A percentile compares a stretch with the other conserved stretches of the same genome.
phyloP scores from a whole-genome alignment of 2,888 invertebrate species.

The Orchestes rusci region DNA sequence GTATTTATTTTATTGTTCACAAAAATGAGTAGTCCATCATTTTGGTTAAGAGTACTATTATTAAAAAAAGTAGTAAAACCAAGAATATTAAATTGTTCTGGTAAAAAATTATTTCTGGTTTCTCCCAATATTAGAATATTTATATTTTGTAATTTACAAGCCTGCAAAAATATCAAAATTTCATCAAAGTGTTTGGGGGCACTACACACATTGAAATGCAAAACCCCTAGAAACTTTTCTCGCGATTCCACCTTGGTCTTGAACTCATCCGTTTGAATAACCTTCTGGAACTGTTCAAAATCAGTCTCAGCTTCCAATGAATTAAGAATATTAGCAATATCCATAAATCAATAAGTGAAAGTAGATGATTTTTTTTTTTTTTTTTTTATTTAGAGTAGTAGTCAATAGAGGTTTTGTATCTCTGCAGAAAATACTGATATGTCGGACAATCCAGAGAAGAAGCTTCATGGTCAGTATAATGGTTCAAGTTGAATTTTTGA shows the following conservation, averaged over 20 bases:
- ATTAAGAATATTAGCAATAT: conserved; percentile 4
- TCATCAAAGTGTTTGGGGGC: not conserved
- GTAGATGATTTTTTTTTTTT: not conserved
- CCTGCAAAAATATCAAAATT: not conserved
- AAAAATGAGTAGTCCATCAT: too few relatives aligned
- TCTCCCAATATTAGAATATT: too few relatives aligned
- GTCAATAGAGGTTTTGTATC: too few relatives aligned
- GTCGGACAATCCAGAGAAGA: not conserved
- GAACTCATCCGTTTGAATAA: not conserved
- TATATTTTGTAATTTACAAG: not conserved
- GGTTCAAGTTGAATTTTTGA: not conserved
- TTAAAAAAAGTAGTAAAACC: too few relatives aligned
- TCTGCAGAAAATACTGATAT: conserved; percentile 1
- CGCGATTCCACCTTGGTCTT: not conserved
- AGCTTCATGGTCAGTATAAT: not conserved
- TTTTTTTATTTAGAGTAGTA: too few relatives aligned
- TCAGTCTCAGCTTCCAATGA: conserved; percentile 1
- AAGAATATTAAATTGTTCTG: not conserved
- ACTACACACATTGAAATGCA: too few relatives aligned
- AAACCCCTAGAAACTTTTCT: not conserved
- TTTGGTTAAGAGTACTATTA: too few relatives aligned
- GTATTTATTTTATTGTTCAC: too few relatives aligned
- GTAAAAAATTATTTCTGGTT: too few relatives aligned
- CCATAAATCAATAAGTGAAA: not conserved
- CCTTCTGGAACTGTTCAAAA: not conserved